These are phyloP conservation scores for Limanda limanda DNA, from an alignment of 2,113 vertebrate species.

Conservation along the genomic window DNA sequence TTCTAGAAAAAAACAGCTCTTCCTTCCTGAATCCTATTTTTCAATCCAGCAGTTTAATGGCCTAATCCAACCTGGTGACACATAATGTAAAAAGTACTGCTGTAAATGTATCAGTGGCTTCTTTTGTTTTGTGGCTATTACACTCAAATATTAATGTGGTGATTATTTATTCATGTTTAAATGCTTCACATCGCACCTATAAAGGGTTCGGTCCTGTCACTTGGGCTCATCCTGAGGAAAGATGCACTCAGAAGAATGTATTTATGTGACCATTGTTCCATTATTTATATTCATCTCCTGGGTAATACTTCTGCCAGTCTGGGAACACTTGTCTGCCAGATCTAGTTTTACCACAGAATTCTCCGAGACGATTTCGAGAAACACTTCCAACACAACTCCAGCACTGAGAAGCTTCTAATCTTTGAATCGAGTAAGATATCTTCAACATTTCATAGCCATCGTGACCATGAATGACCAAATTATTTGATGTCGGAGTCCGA, in stretches of 20 bases:
- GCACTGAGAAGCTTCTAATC: not conserved
- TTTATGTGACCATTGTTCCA: not conserved
- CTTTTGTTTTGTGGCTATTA: slow-evolving; percentile 49
- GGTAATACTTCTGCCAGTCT: not conserved
- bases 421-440: not conserved
- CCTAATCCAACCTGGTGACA: not conserved
- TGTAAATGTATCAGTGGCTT: slow-evolving; percentile 34
- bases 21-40: not conserved
- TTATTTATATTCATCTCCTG: slow-evolving; percentile 19
- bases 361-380: not conserved
- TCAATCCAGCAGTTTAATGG: not conserved
- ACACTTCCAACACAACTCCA: not conserved
- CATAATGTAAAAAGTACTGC: not conserved
- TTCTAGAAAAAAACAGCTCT: too few relatives aligned
- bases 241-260: slow-evolving; percentile 18
- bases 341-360: not conserved
- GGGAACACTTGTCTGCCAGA: not conserved
- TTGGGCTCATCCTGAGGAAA: slow-evolving; percentile 8
- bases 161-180: slow-evolving; percentile 75
- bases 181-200: slow-evolving; percentile 27
- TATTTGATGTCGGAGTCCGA: not conserved
- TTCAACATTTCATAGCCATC: not conserved
- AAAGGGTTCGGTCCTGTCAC: slow-evolving; percentile 27
- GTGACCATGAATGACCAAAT: not conserved
- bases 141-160: slow-evolving; percentile 64